Conservation (phyloP, 2,113 vertebrate genomes). For the human region GRCh38 chr14:102779501-102780000, state of each 20-base stretch:
- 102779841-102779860: constrained; percentile 60
- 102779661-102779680: constrained; percentile 15
- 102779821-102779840: constrained; percentile 19
- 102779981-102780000: constrained; percentile 43
- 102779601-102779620: background rate
- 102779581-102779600: background rate
- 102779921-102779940: background rate
- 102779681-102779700: constrained; percentile 4
- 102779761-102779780: constrained; percentile 61
- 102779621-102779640: background rate
- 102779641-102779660: background rate
- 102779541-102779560: constrained; percentile 44
- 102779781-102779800: constrained; percentile 61
- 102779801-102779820: constrained; percentile 8
- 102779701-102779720: background rate
- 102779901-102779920: constrained; percentile 44
- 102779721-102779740: background rate
- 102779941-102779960: background rate
- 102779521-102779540: background rate
- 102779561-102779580: background rate
- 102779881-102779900: constrained; percentile 14
- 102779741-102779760: constrained; percentile 67
- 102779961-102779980: background rate
- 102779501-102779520: background rate
- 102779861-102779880: constrained; percentile 74